Conservation (phyloP, 2,888 invertebrate species). For the Sialis fuliginosa region DNA sequence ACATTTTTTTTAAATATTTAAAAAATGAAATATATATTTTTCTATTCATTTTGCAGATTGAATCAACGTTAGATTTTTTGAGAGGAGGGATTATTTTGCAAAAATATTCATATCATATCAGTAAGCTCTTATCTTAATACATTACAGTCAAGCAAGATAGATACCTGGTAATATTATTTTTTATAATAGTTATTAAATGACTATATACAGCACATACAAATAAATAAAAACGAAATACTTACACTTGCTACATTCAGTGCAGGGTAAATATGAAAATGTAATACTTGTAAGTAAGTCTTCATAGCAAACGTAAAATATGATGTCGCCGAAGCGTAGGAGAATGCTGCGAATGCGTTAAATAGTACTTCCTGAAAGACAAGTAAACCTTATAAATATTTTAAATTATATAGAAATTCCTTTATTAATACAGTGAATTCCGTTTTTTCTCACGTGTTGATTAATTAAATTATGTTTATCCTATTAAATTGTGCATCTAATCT, state of each 20-base stretch:
- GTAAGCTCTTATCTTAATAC: too few species aligned
- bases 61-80: too few species aligned
- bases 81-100: too few species aligned
- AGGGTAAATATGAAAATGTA: conserved; percentile 69
- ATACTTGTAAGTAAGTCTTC: conserved; percentile 52
- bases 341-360: conserved; percentile 59
- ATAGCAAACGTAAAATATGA: conserved; percentile 66
- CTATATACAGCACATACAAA: too few species aligned
- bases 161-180: too few species aligned
- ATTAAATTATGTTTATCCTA: neutral
- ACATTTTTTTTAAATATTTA: too few species aligned
- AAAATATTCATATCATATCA: too few species aligned
- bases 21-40: too few species aligned
- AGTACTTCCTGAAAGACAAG: conserved; percentile 49
- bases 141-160: too few species aligned
- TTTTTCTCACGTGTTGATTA: neutral
- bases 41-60: too few species aligned
- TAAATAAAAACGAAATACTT: conserved; percentile 29
- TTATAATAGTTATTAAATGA: too few species aligned
- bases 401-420: conserved; percentile 2
- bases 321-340: conserved; percentile 62
- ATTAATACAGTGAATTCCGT: neutral
- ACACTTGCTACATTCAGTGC: conserved; percentile 78
- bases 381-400: conserved; percentile 5
- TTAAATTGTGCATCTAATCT: too few species aligned